A percentile compares a stretch with the other conserved stretches of the same genome.
Evolutionary conservation across 2,888 invertebrate genomes (phyloP).

Genomic region (Operophtera brumata): DNA sequence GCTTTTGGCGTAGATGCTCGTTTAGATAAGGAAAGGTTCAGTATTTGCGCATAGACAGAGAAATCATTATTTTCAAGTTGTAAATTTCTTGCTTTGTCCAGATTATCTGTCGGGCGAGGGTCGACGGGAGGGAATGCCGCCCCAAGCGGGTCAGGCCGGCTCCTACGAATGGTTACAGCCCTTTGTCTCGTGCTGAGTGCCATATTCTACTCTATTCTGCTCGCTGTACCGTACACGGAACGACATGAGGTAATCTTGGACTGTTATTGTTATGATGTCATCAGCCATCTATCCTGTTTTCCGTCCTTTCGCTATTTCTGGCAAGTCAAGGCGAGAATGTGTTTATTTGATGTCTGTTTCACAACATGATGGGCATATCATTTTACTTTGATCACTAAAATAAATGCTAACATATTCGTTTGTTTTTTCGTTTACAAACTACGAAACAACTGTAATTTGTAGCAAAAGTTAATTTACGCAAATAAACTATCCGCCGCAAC

Average conservation of each 20-base stretch:
- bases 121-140: conserved; percentile 71
- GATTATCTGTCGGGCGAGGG: conserved; percentile 74
- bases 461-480: too few species aligned
- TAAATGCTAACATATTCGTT: too few species aligned
- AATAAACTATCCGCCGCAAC: too few species aligned
- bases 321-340: conserved; percentile 1
- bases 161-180: conserved; percentile 85
- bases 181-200: conserved; percentile 84
- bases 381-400: background rate
- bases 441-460: too few species aligned
- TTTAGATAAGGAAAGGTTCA: too few species aligned
- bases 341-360: conserved; percentile 1
- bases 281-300: background rate
- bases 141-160: conserved; percentile 81
- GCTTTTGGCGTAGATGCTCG: too few species aligned
- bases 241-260: conserved; percentile 71
- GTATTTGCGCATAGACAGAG: too few species aligned
- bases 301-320: conserved; percentile 9
- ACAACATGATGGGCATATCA: background rate
- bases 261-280: conserved; percentile 1
- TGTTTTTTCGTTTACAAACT: too few species aligned
- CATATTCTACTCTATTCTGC: conserved; percentile 84
- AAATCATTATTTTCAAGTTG: too few species aligned
- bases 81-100: conserved; percentile 29
- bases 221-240: conserved; percentile 84